phyloP scores from a whole-genome alignment of 1,140 invertebrate species.

The Zaprionus ornatus region DNA sequence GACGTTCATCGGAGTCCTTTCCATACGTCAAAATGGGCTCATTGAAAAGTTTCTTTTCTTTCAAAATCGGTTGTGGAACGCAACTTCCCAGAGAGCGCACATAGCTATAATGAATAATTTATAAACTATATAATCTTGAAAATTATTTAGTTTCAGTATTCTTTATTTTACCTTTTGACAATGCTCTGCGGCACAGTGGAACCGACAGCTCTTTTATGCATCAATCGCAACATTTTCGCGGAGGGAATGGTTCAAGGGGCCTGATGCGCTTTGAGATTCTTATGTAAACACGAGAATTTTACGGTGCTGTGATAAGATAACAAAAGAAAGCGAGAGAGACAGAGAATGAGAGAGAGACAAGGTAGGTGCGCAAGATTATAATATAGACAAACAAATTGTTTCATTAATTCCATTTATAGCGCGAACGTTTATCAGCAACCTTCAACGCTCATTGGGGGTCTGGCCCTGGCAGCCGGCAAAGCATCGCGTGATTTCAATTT shows the following conservation, averaged over 20 bases:
- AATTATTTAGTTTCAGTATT: neutral
- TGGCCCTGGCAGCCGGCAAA: conserved; percentile 20
- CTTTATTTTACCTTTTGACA: conserved; percentile 45
- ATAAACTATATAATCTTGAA: neutral
- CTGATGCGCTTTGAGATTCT: conserved; percentile 37
- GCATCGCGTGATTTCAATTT: conserved; percentile 63
- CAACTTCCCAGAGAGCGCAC: conserved; percentile 86
- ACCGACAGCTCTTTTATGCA: conserved; percentile 34
- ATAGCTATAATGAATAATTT: conserved; percentile 21
- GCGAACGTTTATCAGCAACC: conserved; percentile 52
- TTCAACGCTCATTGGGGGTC: conserved; percentile 61
- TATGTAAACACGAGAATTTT: conserved; percentile 56
- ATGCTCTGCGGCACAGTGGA: conserved; percentile 37
- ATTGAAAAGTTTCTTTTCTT: conserved; percentile 90
- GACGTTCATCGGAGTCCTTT: conserved; percentile 92
- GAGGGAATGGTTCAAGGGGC: conserved; percentile 28
- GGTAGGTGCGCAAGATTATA: conserved; percentile 4
- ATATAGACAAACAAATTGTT: conserved; percentile 16
- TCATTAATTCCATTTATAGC: conserved; percentile 65
- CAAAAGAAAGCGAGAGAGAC: neutral
- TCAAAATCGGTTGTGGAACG: conserved; percentile 86
- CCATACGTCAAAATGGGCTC: conserved; percentile 93
- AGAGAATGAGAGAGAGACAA: neutral
- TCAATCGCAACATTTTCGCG: conserved; percentile 60
- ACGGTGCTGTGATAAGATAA: neutral